A percentile compares a stretch with the other conserved stretches of the same genome.
Conservation (phyloP, 2,113 vertebrate species). For the Lampris incognitus region DNA sequence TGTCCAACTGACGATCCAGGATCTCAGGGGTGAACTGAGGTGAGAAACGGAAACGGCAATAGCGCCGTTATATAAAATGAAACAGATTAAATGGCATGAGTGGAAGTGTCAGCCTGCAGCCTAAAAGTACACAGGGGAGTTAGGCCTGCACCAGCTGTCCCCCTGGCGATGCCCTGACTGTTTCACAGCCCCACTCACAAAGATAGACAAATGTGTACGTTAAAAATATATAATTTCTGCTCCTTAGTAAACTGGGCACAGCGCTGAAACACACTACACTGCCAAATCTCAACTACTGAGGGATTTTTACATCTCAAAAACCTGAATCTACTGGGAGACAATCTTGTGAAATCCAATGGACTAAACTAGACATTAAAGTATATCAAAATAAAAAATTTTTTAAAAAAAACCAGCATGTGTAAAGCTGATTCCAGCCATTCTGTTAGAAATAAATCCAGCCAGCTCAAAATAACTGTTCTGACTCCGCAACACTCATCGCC, state of each 20-base stretch:
- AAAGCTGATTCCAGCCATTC: background rate
- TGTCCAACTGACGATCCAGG: background rate
- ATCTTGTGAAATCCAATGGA: too few species aligned
- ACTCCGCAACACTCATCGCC: background rate
- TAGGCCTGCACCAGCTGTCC: conserved; percentile 3
- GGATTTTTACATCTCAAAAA: background rate
- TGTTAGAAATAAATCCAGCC: background rate
- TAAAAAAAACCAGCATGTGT: background rate
- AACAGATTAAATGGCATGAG: background rate
- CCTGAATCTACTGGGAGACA: background rate
- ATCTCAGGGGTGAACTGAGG: background rate
- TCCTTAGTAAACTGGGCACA: background rate
- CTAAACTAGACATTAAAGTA: too few species aligned
- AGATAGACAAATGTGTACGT: background rate
- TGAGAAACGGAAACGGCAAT: background rate
- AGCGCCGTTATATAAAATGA: background rate
- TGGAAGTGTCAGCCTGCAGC: conserved; percentile 5
- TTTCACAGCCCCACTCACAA: background rate
- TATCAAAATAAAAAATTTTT: too few species aligned
- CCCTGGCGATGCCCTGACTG: background rate
- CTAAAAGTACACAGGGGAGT: background rate
- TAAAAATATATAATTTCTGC: background rate
- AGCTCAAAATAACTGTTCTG: background rate
- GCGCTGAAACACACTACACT: too few species aligned
- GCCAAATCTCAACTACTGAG: too few species aligned